Base-by-base conservation (phyloP, 92 coral and sea anemone species). In the Pocillopora meandrina region DNA sequence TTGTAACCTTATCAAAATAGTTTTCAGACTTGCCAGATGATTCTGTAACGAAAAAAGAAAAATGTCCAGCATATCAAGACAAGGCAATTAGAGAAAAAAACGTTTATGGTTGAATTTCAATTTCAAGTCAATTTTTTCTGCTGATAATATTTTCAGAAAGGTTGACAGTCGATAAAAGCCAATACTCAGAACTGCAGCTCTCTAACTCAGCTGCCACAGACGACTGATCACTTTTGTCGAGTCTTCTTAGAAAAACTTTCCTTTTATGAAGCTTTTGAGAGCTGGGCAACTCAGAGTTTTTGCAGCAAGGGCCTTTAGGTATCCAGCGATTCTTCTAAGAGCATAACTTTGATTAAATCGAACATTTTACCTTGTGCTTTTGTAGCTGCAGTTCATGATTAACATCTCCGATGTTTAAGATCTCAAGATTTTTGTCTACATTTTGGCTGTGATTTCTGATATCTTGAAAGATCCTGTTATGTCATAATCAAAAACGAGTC, bases 391-490 rank as follows among this genome's bases (percentile, higher is more conserved):
- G n/a, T 15, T 72, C 72, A 60, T 60, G 57, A 74, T 82, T 73
- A 16, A 18, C 73, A 60, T 82, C 62, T 79, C 16, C 61, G 17
- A 55, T 63, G 61, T 42, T 36, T 12, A 17, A 10, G 19, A 55
- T 13, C 61, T 84, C 71, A 6, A 72, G 67, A 68, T 83, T 72
- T 71, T 83, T 83, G 55, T 42, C 52, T 3, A 90, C 87, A 17
- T 70, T 70, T 76, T 88, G 88, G 82, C 90, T 85, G 52, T 88
- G 90, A 35, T 80, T 86, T 36, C 90, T 75, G 60, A 93, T 83
- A 66, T 93, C 97, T 71, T 91, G 89, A 74, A 89, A 83, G 75
- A 93, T 93, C 75, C 97, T 93, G 91, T 14, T 12, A 26, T 3
- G 19, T 36, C n/a, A 16, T 42, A 42, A 3, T 42, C 52, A 42